Base-by-base conservation (phyloP, 2,888 invertebrate genomes). In the Nomada ferruginata region DNA sequence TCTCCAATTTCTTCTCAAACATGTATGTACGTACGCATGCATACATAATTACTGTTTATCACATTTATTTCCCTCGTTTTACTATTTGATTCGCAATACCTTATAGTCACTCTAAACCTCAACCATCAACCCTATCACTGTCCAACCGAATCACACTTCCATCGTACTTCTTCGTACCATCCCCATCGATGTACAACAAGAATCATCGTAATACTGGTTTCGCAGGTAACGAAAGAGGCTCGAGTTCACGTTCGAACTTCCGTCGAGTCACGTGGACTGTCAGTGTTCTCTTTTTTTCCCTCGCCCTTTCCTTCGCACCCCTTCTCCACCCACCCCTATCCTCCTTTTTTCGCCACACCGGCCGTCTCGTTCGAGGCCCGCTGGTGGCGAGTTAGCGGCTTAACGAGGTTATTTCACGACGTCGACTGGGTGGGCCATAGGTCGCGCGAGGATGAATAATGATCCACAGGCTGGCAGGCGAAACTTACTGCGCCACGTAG, bases 391-490 rank as follows among this genome's bases (percentile, higher is more conserved):
- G 89, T 89, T 87, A 89, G 90, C 86, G 86, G 83, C 86, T 89
- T 89, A 89, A 89, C 89, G 89, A 89, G 89, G 89, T 88, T 89
- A 89, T 89, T 89, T 89, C 87, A 88, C 84, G 87, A 88, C 82
- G 88, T 84, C 85, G 87, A 75, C 76, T 83, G 85, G 87, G 82
- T 82, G 85, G 87, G 85, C 84, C 85, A 85, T 77, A 83, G 89
- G 88, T 87, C 88, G 92, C 89, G 92, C 90, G 89, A 91, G 89
- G 91, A 93, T 92, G 92, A 93, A 93, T 92, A 92, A 93, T 92
- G 92, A 92, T 92, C 87, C 86, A 81, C 79, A 77, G 87, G 84
- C 82, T 83, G 87, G 83, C 85, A 64, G 77, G 63, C 63, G 77
- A 57, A 57, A 64, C 47, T 68, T 65, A 44, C 80, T 63, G 55